Base-by-base conservation (phyloP, 2,888 invertebrate genomes). In the Pedicia rivosa region DNA sequence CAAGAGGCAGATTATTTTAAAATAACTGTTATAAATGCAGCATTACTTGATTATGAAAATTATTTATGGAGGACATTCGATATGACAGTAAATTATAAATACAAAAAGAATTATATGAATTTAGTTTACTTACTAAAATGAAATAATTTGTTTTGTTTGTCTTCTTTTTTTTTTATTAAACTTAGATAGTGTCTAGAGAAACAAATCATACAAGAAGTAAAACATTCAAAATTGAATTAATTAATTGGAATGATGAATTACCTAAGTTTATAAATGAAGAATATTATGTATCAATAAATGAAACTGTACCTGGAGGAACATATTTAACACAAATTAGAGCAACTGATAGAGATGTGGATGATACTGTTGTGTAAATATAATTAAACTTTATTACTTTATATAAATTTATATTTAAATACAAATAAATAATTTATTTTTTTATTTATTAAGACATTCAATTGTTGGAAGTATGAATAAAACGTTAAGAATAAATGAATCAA, bases 201-300 rank as follows among this genome's bases (percentile, higher is more conserved):
- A 42, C 41, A 6, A 36, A 42, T 13, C 57, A 59, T 40, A 44
- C 51, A 4, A 64, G 64, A n/a, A 51, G 48, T 6, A 59, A 63
- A 8, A 50, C 50, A 3, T 53, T 75, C 1, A 55, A 53, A 38
- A 66, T 77, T 8, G 50, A 64, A 38, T 63, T 80, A 29, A 56
- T 59, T 20, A 78, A 82, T 57, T 68, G 70, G 63, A 82, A 81
- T 54, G 81, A 82, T 50, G 78, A 79, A 52, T 47, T 59, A 43
- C 82, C 82, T 1, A 65, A 65, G 43, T 81, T 81, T 52, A 48
- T 54, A 5, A 40, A 54, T 3, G 45, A 49, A 10, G 51, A 54
- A 4, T 54, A 59, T 24, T 59, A 48, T 1, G 63, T 62, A 1
- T 44, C 54, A 5, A 59, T 72, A 37, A 53, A 65, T 10, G 81